Base-by-base conservation (phyloP, 2,888 invertebrate genomes). In the Lobophora halterata region DNA sequence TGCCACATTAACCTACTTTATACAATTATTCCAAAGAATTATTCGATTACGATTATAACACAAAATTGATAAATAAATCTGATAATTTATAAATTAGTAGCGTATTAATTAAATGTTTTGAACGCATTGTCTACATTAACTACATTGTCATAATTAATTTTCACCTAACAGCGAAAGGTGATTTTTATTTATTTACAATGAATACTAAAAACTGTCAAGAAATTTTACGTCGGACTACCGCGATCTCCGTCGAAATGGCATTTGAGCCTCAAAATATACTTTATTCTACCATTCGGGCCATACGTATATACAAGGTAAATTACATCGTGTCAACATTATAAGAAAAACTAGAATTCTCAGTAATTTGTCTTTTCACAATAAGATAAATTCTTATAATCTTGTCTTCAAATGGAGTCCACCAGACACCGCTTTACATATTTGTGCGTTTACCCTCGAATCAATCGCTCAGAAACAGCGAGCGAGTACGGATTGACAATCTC, bases 251-350 rank as follows among this genome's bases (percentile, higher is more conserved):
- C 49, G 42, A 43, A 49, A 49, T 52, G 74, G 71, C 74, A 50
- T 62, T 70, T 65, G 70, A 74, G 76, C 78, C 78, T 58, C 78
- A 77, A 79, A 74, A 79, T 76, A 79, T 74, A 65, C 68, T 67
- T 61, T 63, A 71, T 61, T 56, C 71, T 74, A 78, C 69, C 70
- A 63, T 65, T 70, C 75, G 65, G 65, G 83, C 77, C 85, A 82
- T 83, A 86, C 86, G 85, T 86, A 83, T 85, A 69, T 86, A 86
- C 86, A 83, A 73, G 75, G 71, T 82, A 71, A 76, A 79, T 79
- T 80, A 82, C 78, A 81, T 66, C 60, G 69, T 70, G 70, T 61
- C 75, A 81, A 78, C 75, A 70, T 76, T 73, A 72, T 67, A 73
- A 67, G 73, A 74, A 68, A 73, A 71, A 70, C 71, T 72, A 64